These are phyloP conservation scores for Nephrotoma flavescens DNA, from an alignment of 2,888 invertebrate species.

Conservation along the genomic window DNA sequence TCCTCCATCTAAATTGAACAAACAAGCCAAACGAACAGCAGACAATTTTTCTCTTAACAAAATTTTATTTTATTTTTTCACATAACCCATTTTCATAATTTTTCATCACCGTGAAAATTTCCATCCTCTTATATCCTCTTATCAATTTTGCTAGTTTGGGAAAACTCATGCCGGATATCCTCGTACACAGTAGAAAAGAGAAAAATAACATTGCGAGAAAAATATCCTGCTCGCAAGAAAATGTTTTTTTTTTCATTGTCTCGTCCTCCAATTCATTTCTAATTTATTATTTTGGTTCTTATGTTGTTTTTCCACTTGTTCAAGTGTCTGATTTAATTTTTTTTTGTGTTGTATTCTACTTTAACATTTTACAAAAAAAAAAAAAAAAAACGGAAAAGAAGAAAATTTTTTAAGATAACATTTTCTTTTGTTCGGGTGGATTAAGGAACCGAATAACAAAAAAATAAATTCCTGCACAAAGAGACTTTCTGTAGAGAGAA, in stretches of 20 bases:
- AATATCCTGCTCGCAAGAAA: not conserved
- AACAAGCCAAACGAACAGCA: not conserved
- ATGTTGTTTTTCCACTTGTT: not conserved
- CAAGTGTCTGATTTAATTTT: not conserved
- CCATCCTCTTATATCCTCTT: not conserved
- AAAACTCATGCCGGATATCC: not conserved
- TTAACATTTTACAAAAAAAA: not conserved
- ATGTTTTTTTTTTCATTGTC: not conserved
- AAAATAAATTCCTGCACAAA: not conserved
- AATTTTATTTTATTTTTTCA: not conserved
- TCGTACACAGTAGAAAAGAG: not conserved
- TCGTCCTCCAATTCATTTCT: not conserved
- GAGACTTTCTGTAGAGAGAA: not conserved
- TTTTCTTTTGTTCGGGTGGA: not conserved
- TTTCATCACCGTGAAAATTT: not conserved
- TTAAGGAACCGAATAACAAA: not conserved
- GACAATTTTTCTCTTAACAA: not conserved
- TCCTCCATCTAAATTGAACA: not conserved
- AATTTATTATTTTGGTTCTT: not conserved
- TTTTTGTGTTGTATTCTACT: not conserved
- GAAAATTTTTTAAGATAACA: not conserved
- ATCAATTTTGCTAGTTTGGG: not conserved
- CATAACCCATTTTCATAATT: not conserved
- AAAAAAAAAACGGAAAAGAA: not conserved
- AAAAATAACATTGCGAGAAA: not conserved